These are phyloP conservation scores for Trachelus troglodyta DNA, from an alignment of 2,888 invertebrate species.

Conservation along the genomic window DNA sequence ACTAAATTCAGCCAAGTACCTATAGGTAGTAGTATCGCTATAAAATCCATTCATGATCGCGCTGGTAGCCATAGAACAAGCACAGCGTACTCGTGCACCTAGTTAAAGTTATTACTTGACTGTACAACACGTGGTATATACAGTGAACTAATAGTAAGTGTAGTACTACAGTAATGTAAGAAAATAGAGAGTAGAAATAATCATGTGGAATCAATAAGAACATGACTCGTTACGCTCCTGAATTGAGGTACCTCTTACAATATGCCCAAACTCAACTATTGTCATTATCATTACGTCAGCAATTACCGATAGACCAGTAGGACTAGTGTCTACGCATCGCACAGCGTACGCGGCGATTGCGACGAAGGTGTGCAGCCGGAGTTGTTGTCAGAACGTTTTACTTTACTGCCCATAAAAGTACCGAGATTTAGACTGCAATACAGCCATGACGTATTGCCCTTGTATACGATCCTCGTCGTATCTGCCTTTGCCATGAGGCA, in stretches of 20 bases:
- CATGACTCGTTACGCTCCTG: not conserved
- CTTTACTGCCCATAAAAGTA: slow-evolving; percentile 66
- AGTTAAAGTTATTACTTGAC: slow-evolving; percentile 1
- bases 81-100: slow-evolving; percentile 12
- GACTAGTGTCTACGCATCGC: slow-evolving; percentile 19
- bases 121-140: not conserved
- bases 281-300: not conserved
- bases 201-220: not conserved
- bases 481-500: not conserved
- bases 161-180: not conserved
- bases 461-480: slow-evolving; percentile 7
- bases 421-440: slow-evolving; percentile 65
- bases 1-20: slow-evolving; percentile 50
- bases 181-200: not conserved
- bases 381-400: slow-evolving; percentile 65
- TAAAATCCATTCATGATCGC: slow-evolving; percentile 58
- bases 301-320: not conserved
- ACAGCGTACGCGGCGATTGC: slow-evolving; percentile 21
- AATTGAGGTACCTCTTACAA: not conserved
- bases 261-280: not conserved
- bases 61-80: slow-evolving; percentile 39
- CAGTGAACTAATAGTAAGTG: not conserved
- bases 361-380: slow-evolving; percentile 34
- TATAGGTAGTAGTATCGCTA: slow-evolving; percentile 49
- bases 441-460: slow-evolving; percentile 60